phyloP scores from a whole-genome alignment of 2,888 invertebrate genomes.

The Latrodectus elegans region DNA sequence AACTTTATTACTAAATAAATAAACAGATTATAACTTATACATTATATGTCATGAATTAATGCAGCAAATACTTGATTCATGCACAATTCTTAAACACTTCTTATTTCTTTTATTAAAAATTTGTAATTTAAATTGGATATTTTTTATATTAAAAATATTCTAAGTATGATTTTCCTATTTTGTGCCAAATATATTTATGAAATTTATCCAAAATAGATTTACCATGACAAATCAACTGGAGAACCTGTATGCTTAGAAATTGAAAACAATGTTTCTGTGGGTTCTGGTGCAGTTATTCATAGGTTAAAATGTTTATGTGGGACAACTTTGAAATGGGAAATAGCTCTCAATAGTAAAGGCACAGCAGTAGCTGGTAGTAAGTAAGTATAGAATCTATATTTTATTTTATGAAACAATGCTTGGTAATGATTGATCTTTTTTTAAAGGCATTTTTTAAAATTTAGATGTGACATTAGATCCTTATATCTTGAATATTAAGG shows the following conservation, averaged over 20 bases:
- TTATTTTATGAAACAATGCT: not conserved
- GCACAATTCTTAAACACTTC: too few species aligned
- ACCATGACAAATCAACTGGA: slow-evolving; percentile 50
- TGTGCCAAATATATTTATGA: not conserved
- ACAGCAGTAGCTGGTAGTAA: slow-evolving; percentile 70
- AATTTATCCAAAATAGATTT: slow-evolving; percentile 32
- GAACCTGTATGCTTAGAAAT: slow-evolving; percentile 72
- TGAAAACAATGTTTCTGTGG: slow-evolving; percentile 73
- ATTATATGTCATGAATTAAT: too few species aligned
- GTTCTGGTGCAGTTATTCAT: slow-evolving; percentile 71
- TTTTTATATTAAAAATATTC: not conserved
- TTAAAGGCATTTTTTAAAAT: too few species aligned
- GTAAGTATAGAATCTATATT: slow-evolving; percentile 20
- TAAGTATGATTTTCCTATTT: not conserved
- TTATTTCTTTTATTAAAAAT: not conserved
- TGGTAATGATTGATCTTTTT: too few species aligned
- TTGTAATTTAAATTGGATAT: not conserved
- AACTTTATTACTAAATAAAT: too few species aligned
- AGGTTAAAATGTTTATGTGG: slow-evolving; percentile 68
- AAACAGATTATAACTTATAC: too few species aligned
- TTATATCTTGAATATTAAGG: too few species aligned
- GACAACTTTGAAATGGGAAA: slow-evolving; percentile 60
- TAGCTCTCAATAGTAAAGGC: slow-evolving; percentile 72
- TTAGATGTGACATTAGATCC: too few species aligned
- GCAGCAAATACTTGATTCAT: too few species aligned